Conservation (phyloP, 2,797 vertebrate species). For the Onychomys torridus region DNA sequence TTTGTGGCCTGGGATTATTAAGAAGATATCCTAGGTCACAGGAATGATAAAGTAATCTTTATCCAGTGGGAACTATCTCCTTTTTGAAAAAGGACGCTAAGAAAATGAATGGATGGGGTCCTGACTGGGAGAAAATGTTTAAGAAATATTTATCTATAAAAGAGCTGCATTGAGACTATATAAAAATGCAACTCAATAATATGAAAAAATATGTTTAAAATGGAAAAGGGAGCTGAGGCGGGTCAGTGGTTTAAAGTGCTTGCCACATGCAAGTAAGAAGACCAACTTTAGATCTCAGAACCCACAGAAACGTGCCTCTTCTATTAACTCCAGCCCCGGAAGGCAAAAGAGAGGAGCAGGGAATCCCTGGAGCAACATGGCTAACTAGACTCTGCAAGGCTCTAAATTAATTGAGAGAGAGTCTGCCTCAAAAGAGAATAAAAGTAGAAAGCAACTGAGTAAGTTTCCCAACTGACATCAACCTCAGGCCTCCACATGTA, state of each 20-base stretch:
- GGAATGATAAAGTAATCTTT: slow-evolving; percentile 18
- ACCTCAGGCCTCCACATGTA: background rate
- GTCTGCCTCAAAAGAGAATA: background rate
- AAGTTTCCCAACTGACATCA: background rate
- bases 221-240: background rate
- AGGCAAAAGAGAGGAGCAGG: background rate
- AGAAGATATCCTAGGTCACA: slow-evolving; percentile 22
- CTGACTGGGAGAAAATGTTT: background rate
- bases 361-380: background rate
- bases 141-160: background rate
- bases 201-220: background rate
- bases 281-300: background rate
- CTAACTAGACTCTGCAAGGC: background rate
- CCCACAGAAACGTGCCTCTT: background rate
- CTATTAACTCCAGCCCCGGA: background rate
- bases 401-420: background rate
- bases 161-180: background rate
- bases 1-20: slow-evolving; percentile 27
- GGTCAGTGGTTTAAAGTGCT: background rate
- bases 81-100: slow-evolving; percentile 15
- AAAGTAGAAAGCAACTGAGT: background rate
- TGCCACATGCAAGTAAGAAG: background rate
- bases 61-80: background rate
- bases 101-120: slow-evolving; percentile 12
- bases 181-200: background rate